A percentile compares a stretch with the other conserved stretches of the same genome.
Evolutionary conservation across 2,113 vertebrate species (phyloP).

Genomic region (Phodopus roborovskii): DNA sequence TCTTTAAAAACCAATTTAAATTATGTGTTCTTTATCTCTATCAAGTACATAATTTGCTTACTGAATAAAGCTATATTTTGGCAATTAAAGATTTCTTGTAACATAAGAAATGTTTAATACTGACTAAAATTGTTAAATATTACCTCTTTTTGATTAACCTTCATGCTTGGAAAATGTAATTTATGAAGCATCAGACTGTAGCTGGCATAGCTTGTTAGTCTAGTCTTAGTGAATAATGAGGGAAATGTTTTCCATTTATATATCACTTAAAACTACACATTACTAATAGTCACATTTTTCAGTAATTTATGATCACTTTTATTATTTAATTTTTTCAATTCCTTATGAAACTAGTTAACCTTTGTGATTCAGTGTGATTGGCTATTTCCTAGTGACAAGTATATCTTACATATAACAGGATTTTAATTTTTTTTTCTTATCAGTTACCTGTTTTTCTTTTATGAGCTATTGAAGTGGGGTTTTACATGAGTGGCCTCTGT

Average conservation of each 20-base stretch:
- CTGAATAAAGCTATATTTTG: constrained; percentile 1
- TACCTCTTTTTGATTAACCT: neutral
- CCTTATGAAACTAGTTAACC: constrained; percentile 6
- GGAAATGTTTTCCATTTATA: neutral
- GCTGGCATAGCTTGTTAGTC: neutral
- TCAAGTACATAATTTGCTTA: neutral
- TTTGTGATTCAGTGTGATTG: neutral
- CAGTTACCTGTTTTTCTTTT: neutral
- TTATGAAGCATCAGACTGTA: neutral
- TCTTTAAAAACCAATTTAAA: neutral
- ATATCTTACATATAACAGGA: neutral
- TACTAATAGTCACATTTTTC: neutral
- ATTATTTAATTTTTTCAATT: neutral
- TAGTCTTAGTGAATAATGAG: neutral
- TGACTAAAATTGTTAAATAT: neutral
- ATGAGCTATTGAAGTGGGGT: neutral
- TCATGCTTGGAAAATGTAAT: neutral
- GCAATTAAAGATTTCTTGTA: neutral
- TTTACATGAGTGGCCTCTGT: fast-evolving
- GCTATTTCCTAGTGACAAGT: neutral
- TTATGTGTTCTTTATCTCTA: neutral
- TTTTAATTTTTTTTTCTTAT: neutral
- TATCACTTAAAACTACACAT: neutral
- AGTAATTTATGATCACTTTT: neutral
- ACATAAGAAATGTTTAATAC: neutral